phyloP scores from a whole-genome alignment of 2,888 invertebrate genomes.

The Fabriciana adippe region DNA sequence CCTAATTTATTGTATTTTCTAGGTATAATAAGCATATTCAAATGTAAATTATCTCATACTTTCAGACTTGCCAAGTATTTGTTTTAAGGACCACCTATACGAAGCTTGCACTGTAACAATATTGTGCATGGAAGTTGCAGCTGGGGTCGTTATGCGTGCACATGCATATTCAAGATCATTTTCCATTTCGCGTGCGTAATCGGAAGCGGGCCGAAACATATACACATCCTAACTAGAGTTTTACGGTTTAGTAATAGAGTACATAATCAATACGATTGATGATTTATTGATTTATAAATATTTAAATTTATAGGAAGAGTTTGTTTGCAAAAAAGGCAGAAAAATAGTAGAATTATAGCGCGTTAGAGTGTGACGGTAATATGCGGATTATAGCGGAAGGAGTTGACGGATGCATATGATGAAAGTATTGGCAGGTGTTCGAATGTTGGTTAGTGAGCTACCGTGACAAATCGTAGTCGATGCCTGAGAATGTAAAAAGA shows the following conservation, averaged over 20 bases:
- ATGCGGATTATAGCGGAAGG: slow-evolving; percentile 58
- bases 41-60: too few species aligned
- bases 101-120: slow-evolving; percentile 42
- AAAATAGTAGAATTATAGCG: slow-evolving; percentile 51
- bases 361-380: slow-evolving; percentile 68
- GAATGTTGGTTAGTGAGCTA: slow-evolving; percentile 62
- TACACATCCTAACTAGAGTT: slow-evolving; percentile 52
- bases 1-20: too few species aligned
- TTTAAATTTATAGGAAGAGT: slow-evolving; percentile 66
- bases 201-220: slow-evolving; percentile 66
- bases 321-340: slow-evolving; percentile 53
- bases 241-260: slow-evolving; percentile 46
- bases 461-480: slow-evolving; percentile 57
- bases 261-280: slow-evolving; percentile 44
- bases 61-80: too few species aligned
- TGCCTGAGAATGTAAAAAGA: slow-evolving; percentile 44
- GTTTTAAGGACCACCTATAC: slow-evolving; percentile 4
- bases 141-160: slow-evolving; percentile 55
- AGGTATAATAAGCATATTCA: too few species aligned
- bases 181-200: slow-evolving; percentile 78
- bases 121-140: slow-evolving; percentile 54
- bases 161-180: slow-evolving; percentile 79
- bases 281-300: slow-evolving; percentile 71
- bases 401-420: slow-evolving; percentile 58
- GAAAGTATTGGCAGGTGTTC: slow-evolving; percentile 52